phyloP scores from a whole-genome alignment of 2,797 vertebrate species.

The Mormyrops attenuatus region DNA sequence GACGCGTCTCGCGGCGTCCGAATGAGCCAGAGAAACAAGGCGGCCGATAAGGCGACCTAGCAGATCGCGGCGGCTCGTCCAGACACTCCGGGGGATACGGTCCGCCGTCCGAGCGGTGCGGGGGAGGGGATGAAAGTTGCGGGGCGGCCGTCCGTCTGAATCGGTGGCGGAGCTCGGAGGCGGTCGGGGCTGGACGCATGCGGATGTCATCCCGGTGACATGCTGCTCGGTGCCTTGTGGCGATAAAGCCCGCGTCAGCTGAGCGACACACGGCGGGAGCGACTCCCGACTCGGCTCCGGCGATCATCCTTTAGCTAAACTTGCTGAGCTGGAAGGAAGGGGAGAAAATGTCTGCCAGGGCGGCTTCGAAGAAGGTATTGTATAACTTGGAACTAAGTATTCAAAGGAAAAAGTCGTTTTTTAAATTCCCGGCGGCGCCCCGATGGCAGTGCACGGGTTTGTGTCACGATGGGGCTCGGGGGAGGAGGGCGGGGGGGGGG shows the following conservation, averaged over 20 bases:
- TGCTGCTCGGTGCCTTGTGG: constrained; percentile 34
- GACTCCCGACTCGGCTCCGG: constrained; percentile 11
- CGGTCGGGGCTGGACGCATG: not conserved
- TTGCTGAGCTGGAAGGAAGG: constrained; percentile 29
- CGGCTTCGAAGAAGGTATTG: constrained; percentile 60
- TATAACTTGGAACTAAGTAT: constrained; percentile 13
- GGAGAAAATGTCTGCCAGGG: constrained; percentile 65
- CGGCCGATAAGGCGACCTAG: not conserved
- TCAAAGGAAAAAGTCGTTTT: not conserved
- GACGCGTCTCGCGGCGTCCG: constrained; percentile 32
- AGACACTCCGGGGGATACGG: not conserved
- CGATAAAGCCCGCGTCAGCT: constrained; percentile 33
- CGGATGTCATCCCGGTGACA: constrained; percentile 32
- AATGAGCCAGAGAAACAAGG: not conserved
- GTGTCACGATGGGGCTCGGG: not conserved
- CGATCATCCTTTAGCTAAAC: constrained; percentile 13
- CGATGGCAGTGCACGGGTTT: not conserved
- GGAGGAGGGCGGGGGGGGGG: not conserved
- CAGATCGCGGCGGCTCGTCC: not conserved
- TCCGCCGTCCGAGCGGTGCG: not conserved
- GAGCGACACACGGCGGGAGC: constrained; percentile 17
- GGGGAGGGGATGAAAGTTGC: not conserved
- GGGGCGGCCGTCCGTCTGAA: not conserved
- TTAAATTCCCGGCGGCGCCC: not conserved
- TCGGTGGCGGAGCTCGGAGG: not conserved